Evolutionary conservation across 2,888 invertebrate species (phyloP).

Genomic region (Perdita meconis): DNA sequence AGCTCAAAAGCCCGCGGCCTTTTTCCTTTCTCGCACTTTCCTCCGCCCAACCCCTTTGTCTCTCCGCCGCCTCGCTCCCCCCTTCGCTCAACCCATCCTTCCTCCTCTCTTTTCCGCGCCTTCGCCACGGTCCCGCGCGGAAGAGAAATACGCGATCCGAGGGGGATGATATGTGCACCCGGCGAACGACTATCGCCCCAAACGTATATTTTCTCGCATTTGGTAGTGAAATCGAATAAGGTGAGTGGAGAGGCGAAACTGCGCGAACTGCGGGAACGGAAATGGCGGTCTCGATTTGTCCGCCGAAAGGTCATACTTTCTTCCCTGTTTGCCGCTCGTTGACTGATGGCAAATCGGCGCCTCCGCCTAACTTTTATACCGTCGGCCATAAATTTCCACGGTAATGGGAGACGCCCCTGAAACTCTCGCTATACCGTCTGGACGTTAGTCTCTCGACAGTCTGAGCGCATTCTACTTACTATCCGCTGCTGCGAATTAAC

Average conservation of each 20-base stretch:
- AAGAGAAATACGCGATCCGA: conserved; percentile 60
- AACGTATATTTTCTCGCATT: conserved; percentile 65
- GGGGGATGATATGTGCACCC: conserved; percentile 58
- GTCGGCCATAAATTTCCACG: conserved; percentile 22
- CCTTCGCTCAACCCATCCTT: background rate
- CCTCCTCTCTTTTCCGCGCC: conserved; percentile 2
- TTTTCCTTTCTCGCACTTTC: conserved; percentile 25
- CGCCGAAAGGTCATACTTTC: conserved; percentile 49
- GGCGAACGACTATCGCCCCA: conserved; percentile 37
- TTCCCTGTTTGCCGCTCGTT: conserved; percentile 40
- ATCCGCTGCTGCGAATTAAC: background rate
- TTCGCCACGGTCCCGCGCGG: conserved; percentile 12
- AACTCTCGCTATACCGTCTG: background rate
- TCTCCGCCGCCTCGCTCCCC: background rate
- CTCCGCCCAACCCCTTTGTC: background rate
- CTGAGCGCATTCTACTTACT: background rate
- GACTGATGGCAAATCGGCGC: conserved; percentile 48
- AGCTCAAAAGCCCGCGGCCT: conserved; percentile 48
- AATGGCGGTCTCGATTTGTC: conserved; percentile 58
- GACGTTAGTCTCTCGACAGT: background rate
- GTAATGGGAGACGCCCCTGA: background rate
- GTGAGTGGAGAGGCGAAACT: conserved; percentile 50
- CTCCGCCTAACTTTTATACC: conserved; percentile 47
- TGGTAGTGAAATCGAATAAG: conserved; percentile 68
- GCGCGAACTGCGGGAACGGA: conserved; percentile 39